A percentile compares a stretch with the other conserved stretches of the same genome.
phyloP scores from a whole-genome alignment of 2,888 invertebrate species.

The Sminthurides aquaticus region DNA sequence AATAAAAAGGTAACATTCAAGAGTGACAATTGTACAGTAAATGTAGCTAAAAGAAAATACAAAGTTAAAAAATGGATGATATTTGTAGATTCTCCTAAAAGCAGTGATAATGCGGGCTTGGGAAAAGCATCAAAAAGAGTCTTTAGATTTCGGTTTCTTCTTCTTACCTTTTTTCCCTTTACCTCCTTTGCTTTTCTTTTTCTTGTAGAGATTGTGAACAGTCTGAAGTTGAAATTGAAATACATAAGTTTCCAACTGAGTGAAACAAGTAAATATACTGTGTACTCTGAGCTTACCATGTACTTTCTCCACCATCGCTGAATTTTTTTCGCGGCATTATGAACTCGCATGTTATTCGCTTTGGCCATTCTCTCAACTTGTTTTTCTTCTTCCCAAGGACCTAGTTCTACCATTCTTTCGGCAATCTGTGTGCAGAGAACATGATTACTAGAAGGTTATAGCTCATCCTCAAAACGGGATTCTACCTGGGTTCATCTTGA shows the following conservation, averaged over 20 bases:
- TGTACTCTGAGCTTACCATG: slow-evolving; percentile 41
- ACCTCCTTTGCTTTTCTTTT: slow-evolving; percentile 27
- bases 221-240: slow-evolving; percentile 25
- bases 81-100: no score
- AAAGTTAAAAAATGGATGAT: no score
- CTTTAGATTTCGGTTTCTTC: neutral
- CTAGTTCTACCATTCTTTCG: slow-evolving; percentile 36
- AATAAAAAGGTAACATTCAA: no score
- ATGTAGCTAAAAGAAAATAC: no score
- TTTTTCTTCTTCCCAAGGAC: slow-evolving; percentile 42
- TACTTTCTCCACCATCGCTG: slow-evolving; percentile 42
- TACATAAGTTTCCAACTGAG: neutral
- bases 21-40: no score
- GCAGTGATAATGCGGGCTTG: no score
- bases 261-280: neutral
- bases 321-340: slow-evolving; percentile 36
- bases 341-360: slow-evolving; percentile 31
- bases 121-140: neutral
- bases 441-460: no score
- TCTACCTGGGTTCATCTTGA: no score
- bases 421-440: slow-evolving; percentile 24
- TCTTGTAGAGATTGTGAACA: slow-evolving; percentile 35
- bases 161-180: slow-evolving; percentile 19
- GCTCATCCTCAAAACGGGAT: no score
- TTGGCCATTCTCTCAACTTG: slow-evolving; percentile 31